phyloP scores from a whole-genome alignment of 35 echinoderm and acorn worm genomes.

The Strongylocentrotus purpuratus region DNA sequence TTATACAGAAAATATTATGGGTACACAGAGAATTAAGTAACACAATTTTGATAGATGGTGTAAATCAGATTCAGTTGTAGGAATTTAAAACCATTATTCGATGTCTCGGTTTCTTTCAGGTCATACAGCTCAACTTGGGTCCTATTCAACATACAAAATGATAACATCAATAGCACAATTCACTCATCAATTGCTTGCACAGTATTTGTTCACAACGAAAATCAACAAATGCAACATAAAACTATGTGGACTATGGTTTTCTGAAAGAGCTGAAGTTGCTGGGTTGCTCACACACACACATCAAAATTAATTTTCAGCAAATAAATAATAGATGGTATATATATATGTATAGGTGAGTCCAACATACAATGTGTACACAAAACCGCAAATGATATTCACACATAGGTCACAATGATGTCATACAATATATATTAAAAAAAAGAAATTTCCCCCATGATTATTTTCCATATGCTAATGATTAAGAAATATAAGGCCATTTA shows the following conservation, averaged over 20 bases:
- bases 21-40: background rate
- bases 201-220: background rate
- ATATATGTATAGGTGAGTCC: background rate
- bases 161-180: background rate
- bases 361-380: background rate
- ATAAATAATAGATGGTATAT: background rate
- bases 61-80: background rate
- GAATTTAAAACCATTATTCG: background rate
- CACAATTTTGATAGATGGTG: background rate
- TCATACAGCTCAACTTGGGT: background rate
- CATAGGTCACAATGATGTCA: background rate
- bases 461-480: background rate
- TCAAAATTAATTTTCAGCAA: background rate
- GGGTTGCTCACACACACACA: slow-evolving; percentile 22
- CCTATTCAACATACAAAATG: no score
- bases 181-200: background rate
- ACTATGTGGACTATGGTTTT: background rate
- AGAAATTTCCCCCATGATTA: background rate
- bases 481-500: slow-evolving; percentile 44
- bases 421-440: background rate
- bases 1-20: background rate
- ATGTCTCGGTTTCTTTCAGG: background rate
- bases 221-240: slow-evolving; percentile 21
- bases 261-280: slow-evolving; percentile 36
- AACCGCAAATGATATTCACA: background rate